Evolutionary conservation across 2,797 vertebrate species (phyloP).

Genomic region (Clarias pachynema): DNA sequence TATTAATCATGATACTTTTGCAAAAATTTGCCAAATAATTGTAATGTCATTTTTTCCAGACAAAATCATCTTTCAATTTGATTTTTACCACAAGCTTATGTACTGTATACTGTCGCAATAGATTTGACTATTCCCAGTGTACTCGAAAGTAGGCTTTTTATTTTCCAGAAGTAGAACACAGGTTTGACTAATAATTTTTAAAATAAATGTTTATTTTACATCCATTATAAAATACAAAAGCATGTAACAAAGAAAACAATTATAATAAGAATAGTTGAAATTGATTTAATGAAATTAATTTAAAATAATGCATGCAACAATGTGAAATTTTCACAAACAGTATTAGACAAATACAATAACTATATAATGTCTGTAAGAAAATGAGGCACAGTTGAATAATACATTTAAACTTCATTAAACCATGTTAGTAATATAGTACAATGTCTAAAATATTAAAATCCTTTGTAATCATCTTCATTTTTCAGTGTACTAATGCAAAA

Average conservation of each 20-base stretch:
- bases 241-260: background rate
- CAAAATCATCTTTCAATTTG: background rate
- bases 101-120: background rate
- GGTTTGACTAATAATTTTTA: background rate
- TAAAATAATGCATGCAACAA: background rate
- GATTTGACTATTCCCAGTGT: background rate
- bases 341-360: background rate
- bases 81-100: background rate
- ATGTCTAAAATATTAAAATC: slow-evolving; percentile 16
- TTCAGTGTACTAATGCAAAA: background rate
- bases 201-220: slow-evolving; percentile 1
- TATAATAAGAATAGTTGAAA: background rate
- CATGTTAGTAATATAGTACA: background rate
- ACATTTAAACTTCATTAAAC: background rate
- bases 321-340: background rate
- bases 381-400: background rate
- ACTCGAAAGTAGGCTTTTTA: background rate
- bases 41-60: background rate
- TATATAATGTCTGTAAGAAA: background rate
- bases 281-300: background rate
- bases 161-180: background rate
- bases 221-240: background rate
- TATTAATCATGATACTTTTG: background rate
- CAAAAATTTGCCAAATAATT: background rate
- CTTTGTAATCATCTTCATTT: background rate